A percentile compares a stretch with the other conserved stretches of the same genome.
Conservation (phyloP, 37 sponge, comb jelly and placozoan genomes). For the Oscarella lobularis region DNA sequence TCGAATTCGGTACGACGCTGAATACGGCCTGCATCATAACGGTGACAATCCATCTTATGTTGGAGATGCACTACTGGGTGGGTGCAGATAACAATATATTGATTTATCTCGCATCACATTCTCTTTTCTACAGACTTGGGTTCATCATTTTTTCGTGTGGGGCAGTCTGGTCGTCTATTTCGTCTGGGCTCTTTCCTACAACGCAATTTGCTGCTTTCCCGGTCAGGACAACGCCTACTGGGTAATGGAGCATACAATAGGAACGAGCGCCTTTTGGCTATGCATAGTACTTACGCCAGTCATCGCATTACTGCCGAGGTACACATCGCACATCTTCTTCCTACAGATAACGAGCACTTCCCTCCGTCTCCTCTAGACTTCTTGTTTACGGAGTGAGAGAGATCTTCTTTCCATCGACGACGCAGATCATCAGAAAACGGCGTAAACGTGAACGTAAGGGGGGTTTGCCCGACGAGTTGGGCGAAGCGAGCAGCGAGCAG, state of each 20-base stretch:
- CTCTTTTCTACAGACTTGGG: slow-evolving; percentile 18
- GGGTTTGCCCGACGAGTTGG: too few relatives aligned
- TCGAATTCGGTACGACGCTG: slow-evolving; percentile 53
- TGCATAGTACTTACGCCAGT: slow-evolving; percentile 29
- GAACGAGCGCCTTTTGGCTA: slow-evolving; percentile 39
- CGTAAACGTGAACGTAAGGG: too few relatives aligned
- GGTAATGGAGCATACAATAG: slow-evolving; percentile 23
- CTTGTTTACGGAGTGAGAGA: too few relatives aligned
- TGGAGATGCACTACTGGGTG: slow-evolving; percentile 63
- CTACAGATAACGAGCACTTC: too few relatives aligned
- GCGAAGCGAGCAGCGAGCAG: too few relatives aligned
- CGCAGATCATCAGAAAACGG: too few relatives aligned
- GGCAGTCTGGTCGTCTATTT: slow-evolving; percentile 37
- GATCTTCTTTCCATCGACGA: too few relatives aligned
- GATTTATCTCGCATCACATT: background rate
- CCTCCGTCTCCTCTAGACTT: too few relatives aligned
- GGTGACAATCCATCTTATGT: slow-evolving; percentile 32
- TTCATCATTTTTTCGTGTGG: slow-evolving; percentile 45
- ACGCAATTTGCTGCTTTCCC: slow-evolving; percentile 33
- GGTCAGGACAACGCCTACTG: slow-evolving; percentile 28
- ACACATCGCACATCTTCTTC: background rate
- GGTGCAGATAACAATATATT: background rate
- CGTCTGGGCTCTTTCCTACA: slow-evolving; percentile 42
- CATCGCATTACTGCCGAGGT: slow-evolving; percentile 54
- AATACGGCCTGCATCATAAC: slow-evolving; percentile 35